Base-by-base conservation (phyloP, 2,113 vertebrate species). In the Probosciger aterrimus region DNA sequence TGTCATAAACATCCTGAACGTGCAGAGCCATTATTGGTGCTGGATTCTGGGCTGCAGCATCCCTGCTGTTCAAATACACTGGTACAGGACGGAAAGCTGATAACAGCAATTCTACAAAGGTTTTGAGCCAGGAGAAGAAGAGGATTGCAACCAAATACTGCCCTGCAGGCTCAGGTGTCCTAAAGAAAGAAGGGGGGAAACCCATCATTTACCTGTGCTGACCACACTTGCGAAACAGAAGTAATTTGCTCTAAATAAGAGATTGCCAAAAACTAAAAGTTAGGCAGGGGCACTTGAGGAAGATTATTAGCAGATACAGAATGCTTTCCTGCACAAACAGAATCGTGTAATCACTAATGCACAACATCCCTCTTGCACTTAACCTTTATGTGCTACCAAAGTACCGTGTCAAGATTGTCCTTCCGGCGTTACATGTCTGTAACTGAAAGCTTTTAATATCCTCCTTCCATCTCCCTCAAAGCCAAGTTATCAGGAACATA, bases 371-470 rank as follows among this genome's bases (percentile, higher is more conserved):
- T 94, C 57, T 88, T 55, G 60, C 39, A 73, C 47, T 78, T 86
- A 92, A 92, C 80, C 88, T 92, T 86, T 91, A 28, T 7, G 25
- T 52, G 77, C 70, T 75, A 78, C 47, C 65, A 37, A 64, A 57
- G 65, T 15, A 70, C 82, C 73, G 44, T 25, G 77, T 15, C 77
- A 79, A 52, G 49, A 49, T 5, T 86, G 77, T 82, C 92, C 83
- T 95, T 76, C 53, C 68, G 92, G 93, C 55, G 1, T 59, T 35
- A 76, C 46, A 44, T 0, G 3, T n/a, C 67, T 89, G 65, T 46
- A 89, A 73, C 57, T 39, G 81, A 94, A 92, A 96, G 57, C 77
- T 94, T 96, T 94, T 96, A 95, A 94, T 92, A 86, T 76, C 78
- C 69, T 52, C 14, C 63, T 69, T 49, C 68, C 6, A 14, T 19